These are phyloP conservation scores for Plagodis dolabraria DNA, from an alignment of 2,888 invertebrate species.

Conservation along the genomic window DNA sequence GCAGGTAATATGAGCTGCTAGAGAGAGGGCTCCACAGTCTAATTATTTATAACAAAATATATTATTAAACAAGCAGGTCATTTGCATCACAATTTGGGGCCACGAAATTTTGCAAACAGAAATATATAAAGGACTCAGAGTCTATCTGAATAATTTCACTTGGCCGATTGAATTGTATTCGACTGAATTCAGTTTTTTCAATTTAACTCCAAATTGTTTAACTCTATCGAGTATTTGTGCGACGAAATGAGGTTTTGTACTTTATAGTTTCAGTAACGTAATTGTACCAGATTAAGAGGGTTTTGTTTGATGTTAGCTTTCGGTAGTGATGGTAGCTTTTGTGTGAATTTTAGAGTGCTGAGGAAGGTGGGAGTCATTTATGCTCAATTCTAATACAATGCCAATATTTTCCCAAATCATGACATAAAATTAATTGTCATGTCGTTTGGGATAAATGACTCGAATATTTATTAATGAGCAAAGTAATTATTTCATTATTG, in stretches of 20 bases:
- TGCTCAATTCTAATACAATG: conserved; percentile 1
- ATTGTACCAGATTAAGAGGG: conserved; percentile 12
- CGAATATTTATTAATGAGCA: conserved; percentile 4
- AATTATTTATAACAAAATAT: conserved; percentile 9
- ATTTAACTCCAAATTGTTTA: not conserved
- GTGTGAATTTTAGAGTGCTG: not conserved
- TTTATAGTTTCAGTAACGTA: conserved; percentile 5
- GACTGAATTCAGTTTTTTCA: no score
- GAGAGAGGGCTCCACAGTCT: no score
- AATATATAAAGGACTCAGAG: not conserved
- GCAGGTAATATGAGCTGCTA: conserved; percentile 14
- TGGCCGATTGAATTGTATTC: not conserved
- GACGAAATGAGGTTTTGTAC: not conserved
- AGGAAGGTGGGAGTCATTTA: not conserved
- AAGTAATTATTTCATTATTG: conserved; percentile 17
- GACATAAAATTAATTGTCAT: conserved; percentile 3
- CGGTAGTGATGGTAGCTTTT: conserved; percentile 10
- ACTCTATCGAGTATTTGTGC: not conserved
- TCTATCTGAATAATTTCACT: not conserved
- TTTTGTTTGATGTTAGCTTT: conserved; percentile 8
- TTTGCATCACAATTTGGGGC: conserved; percentile 17
- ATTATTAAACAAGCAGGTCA: conserved; percentile 16
- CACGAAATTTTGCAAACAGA: not conserved
- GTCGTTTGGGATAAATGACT: not conserved
- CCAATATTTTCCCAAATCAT: conserved; percentile 4